Conservation (phyloP, 2,888 invertebrate species). For the Epinotia bilunana region DNA sequence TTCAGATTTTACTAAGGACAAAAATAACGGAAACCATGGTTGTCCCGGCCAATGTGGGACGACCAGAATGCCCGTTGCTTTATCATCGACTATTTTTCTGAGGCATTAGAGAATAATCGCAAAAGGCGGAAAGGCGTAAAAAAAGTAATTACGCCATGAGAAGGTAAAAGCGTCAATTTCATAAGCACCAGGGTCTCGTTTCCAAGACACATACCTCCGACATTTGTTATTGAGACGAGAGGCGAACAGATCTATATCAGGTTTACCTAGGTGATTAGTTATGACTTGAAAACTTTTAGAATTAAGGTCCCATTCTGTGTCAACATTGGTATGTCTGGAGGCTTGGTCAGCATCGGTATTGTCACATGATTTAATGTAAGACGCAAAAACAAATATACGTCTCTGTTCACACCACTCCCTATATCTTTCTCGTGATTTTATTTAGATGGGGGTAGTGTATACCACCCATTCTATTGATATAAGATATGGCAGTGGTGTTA, state of each 20-base stretch:
- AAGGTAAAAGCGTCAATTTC: no score
- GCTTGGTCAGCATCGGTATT: slow-evolving; percentile 2
- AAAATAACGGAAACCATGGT: background rate
- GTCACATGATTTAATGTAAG: background rate
- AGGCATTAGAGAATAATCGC: no score
- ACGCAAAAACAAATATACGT: background rate
- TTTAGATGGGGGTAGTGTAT: background rate
- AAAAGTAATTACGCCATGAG: no score
- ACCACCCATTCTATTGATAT: no score
- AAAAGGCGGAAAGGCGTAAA: no score
- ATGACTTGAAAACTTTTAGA: slow-evolving; percentile 8
- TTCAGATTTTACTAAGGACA: background rate
- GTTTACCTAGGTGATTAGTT: background rate
- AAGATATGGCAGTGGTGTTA: slow-evolving; percentile 16
- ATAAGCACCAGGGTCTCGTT: background rate
- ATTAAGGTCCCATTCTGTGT: slow-evolving; percentile 21
- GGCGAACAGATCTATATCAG: background rate
- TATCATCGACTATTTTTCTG: no score
- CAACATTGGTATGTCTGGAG: slow-evolving; percentile 10
- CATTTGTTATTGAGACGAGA: background rate
- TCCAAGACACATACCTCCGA: background rate
- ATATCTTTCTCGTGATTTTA: background rate
- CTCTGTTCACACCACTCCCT: slow-evolving; percentile 21
- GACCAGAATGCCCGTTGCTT: no score
- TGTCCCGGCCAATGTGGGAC: background rate